Percentiles rank a stretch among this genome's conserved stretches.
Conservation (phyloP, 1,140 invertebrate genomes). For the Drosophila watanabei region DNA sequence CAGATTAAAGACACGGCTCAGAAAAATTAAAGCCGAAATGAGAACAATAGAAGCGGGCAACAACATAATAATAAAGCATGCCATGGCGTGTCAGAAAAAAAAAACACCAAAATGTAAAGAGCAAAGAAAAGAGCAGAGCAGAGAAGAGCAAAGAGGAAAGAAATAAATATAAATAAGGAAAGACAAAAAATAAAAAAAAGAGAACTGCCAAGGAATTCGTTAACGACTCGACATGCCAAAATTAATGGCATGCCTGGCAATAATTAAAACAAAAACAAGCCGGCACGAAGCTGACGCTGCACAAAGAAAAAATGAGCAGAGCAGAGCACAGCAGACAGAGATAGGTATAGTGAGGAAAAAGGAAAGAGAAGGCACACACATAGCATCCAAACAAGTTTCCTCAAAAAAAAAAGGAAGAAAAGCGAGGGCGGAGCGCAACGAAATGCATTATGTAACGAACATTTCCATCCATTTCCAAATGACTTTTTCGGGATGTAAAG, state of each 20-base stretch:
- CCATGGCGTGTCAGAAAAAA: slow-evolving; percentile 71
- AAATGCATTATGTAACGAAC: slow-evolving; percentile 48
- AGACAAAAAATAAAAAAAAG: slow-evolving; percentile 23
- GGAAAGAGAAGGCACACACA: slow-evolving; percentile 29
- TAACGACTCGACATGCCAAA: slow-evolving; percentile 85
- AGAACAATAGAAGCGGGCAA: slow-evolving; percentile 30
- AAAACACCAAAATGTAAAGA: slow-evolving; percentile 29
- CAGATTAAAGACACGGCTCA: slow-evolving; percentile 33
- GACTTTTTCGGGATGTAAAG: slow-evolving; percentile 40
- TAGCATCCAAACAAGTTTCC: slow-evolving; percentile 52
- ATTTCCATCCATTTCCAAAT: slow-evolving; percentile 38
- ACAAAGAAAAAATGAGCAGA: slow-evolving; percentile 14
- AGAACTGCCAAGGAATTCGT: slow-evolving; percentile 80
- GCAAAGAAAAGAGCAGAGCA: too few relatives aligned
- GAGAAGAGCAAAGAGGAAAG: slow-evolving; percentile 28
- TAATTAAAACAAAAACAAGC: slow-evolving; percentile 83
- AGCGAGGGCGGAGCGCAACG: slow-evolving; percentile 23
- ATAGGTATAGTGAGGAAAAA: slow-evolving; percentile 22
- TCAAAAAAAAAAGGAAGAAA: slow-evolving; percentile 9
- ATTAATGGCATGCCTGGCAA: slow-evolving; percentile 84
- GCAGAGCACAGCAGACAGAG: slow-evolving; percentile 9
- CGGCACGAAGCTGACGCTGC: slow-evolving; percentile 57
- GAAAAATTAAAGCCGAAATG: slow-evolving; percentile 46
- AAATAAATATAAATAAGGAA: slow-evolving; percentile 22
- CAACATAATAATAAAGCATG: slow-evolving; percentile 46